Evolutionary conservation across 2,888 invertebrate species (phyloP).

Genomic region (Andricus quercusramuli): DNA sequence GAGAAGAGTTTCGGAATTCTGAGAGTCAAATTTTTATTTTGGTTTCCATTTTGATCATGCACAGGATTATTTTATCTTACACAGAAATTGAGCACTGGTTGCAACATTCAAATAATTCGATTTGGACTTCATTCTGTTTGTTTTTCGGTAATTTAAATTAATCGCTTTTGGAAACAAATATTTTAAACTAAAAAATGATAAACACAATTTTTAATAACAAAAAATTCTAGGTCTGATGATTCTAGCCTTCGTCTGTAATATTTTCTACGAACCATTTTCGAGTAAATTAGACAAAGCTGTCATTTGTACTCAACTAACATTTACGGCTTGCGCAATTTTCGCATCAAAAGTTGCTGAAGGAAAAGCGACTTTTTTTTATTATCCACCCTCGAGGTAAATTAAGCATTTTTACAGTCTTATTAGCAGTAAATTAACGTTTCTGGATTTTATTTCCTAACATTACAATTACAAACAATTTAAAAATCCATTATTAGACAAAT

Average conservation of each 20-base stretch:
- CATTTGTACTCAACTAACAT: neutral
- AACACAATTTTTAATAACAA: neutral
- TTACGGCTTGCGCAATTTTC: conserved; percentile 7
- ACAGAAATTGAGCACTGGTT: conserved; percentile 15
- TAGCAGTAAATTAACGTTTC: no score
- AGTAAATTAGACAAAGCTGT: neutral
- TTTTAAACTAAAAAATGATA: neutral
- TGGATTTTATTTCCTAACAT: no score
- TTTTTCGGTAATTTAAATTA: conserved; percentile 2
- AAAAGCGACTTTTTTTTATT: conserved; percentile 20
- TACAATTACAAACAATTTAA: no score
- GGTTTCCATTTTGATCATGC: neutral
- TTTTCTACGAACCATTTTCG: conserved; percentile 7
- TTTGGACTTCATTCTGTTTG: neutral
- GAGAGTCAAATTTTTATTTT: neutral
- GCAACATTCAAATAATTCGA: conserved; percentile 4
- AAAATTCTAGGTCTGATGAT: conserved; percentile 22
- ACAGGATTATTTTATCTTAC: conserved; percentile 22
- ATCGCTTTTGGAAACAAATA: neutral
- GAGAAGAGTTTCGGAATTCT: neutral
- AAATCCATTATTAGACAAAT: no score
- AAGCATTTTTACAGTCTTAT: neutral
- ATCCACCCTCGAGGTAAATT: conserved; percentile 11
- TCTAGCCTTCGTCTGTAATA: neutral
- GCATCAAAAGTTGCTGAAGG: conserved; percentile 34